phyloP scores from a whole-genome alignment of 2,113 vertebrate species.

The Xyrauchen texanus region DNA sequence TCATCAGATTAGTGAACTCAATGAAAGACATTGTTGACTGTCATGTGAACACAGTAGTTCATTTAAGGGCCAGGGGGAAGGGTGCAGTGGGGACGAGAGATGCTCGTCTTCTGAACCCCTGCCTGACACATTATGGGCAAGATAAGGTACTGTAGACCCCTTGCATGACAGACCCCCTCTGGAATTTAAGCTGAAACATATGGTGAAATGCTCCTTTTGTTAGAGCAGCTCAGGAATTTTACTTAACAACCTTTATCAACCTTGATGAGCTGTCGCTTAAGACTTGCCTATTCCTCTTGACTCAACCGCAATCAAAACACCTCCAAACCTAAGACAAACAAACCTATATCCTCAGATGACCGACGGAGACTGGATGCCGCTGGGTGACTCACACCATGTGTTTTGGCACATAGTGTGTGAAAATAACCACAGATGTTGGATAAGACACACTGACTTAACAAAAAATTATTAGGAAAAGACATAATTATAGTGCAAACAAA shows the following conservation, averaged over 20 bases:
- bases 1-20: background rate
- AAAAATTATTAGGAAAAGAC: too few relatives aligned
- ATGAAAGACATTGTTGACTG: background rate
- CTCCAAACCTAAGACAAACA: constrained; percentile 7
- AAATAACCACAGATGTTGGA: constrained; percentile 15
- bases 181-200: constrained; percentile 65
- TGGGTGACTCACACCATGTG: constrained; percentile 9
- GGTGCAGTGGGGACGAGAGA: background rate
- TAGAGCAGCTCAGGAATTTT: constrained; percentile 49
- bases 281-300: background rate
- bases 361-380: background rate
- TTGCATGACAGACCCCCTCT: constrained; percentile 51
- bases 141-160: constrained; percentile 69
- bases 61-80: constrained; percentile 1
- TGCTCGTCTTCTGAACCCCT: constrained; percentile 51
- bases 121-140: constrained; percentile 61
- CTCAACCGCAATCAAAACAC: constrained; percentile 9
- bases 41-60: background rate
- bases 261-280: constrained; percentile 31
- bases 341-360: constrained; percentile 1
- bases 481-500: too few relatives aligned
- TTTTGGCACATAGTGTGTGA: background rate
- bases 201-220: constrained; percentile 54
- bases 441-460: background rate
- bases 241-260: constrained; percentile 41